These are phyloP conservation scores for Cryptocephalus primarius DNA, from an alignment of 2,888 invertebrate species.

Conservation along the genomic window DNA sequence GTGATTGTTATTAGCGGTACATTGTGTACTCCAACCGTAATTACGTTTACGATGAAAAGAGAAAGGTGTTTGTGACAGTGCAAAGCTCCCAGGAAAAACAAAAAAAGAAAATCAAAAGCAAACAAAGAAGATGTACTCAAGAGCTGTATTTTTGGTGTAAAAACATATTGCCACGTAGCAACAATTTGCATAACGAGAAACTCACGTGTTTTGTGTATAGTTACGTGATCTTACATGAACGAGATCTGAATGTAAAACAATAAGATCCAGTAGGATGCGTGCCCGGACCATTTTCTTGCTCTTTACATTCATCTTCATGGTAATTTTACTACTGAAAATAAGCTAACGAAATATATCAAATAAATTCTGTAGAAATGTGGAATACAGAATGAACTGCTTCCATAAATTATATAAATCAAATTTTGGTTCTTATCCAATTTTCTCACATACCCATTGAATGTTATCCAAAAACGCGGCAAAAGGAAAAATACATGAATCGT, in stretches of 20 bases:
- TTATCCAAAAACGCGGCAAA: too few species aligned
- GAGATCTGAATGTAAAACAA: conserved; percentile 22
- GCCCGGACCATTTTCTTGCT: conserved; percentile 14
- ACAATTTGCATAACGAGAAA: conserved; percentile 26
- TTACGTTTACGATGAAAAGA: too few species aligned
- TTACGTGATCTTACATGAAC: conserved; percentile 23
- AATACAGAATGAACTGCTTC: conserved; percentile 2
- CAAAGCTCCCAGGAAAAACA: conserved; percentile 1
- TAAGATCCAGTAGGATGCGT: conserved; percentile 20
- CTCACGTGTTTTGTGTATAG: conserved; percentile 25
- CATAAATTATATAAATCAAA: conserved; percentile 3
- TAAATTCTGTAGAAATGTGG: conserved; percentile 1
- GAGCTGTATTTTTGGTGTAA: conserved; percentile 3
- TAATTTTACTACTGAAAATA: conserved; percentile 12
- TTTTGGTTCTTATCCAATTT: background rate
- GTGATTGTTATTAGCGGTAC: too few species aligned
- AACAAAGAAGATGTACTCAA: conserved; percentile 1
- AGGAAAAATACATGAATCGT: too few species aligned
- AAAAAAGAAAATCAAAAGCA: background rate
- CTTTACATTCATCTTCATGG: conserved; percentile 17
- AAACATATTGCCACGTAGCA: conserved; percentile 21
- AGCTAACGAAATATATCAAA: conserved; percentile 3
- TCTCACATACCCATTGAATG: too few species aligned
- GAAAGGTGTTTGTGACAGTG: background rate
- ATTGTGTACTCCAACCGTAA: too few species aligned